A percentile compares a stretch with the other conserved stretches of the same genome.
These are phyloP conservation scores for Drosophila burlai DNA, from an alignment of 1,140 invertebrate species.

Conservation along the genomic window DNA sequence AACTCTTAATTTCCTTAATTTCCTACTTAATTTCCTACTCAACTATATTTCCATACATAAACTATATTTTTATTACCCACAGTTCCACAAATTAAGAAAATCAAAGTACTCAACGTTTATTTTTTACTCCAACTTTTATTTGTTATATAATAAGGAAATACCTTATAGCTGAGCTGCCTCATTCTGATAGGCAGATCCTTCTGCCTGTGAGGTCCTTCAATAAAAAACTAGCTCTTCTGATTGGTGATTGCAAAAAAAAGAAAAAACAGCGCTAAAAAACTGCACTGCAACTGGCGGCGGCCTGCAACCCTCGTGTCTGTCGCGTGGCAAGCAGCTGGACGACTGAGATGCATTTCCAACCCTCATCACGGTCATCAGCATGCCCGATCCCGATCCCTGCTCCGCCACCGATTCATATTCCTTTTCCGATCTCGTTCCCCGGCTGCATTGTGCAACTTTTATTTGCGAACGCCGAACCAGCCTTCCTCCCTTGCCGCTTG, in stretches of 20 bases:
- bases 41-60: neutral
- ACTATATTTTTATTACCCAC: neutral
- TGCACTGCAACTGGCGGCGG: constrained; percentile 38
- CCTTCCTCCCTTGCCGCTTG: constrained; percentile 3
- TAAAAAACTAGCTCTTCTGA: constrained; percentile 58
- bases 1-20: neutral
- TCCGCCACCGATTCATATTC: neutral
- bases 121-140: neutral
- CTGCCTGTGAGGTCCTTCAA: neutral
- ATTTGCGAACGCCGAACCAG: constrained; percentile 23
- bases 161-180: neutral
- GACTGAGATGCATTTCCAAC: constrained; percentile 20
- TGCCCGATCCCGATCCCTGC: constrained; percentile 2
- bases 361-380: constrained; percentile 10
- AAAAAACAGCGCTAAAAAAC: constrained; percentile 69
- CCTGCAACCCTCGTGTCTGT: constrained; percentile 30
- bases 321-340: constrained; percentile 40
- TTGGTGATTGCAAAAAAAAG: constrained; percentile 71
- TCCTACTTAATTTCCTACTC: too few relatives aligned
- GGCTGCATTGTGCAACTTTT: constrained; percentile 41
- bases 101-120: neutral
- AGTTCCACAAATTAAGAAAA: too few relatives aligned
- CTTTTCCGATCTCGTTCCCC: neutral
- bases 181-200: constrained; percentile 54
- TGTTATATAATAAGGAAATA: too few relatives aligned